These are phyloP conservation scores for Gouania willdenowi DNA, from an alignment of 2,797 vertebrate species.

Conservation along the genomic window DNA sequence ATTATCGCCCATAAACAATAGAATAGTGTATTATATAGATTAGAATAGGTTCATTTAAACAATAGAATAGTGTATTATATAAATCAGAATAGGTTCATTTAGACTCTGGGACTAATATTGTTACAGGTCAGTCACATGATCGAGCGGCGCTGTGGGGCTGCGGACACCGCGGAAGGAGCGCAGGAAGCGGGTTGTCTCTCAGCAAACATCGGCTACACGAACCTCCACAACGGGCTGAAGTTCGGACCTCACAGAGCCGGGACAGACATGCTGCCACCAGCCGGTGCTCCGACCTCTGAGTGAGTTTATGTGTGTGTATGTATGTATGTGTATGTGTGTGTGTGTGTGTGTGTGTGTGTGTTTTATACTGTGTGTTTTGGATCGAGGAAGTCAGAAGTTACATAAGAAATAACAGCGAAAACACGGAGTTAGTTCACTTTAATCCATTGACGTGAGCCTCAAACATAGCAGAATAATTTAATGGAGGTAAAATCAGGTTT, in stretches of 20 bases:
- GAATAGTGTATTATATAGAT: too few relatives aligned
- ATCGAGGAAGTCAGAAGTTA: conserved; percentile 16
- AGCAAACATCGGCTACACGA: not conserved
- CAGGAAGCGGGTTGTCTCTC: conserved; percentile 12
- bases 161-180: conserved; percentile 20
- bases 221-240: not conserved
- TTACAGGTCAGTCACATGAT: conserved; percentile 69
- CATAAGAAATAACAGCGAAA: not conserved
- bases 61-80: too few relatives aligned
- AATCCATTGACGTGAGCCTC: too few relatives aligned
- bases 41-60: too few relatives aligned
- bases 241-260: not conserved
- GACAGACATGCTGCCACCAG: conserved; percentile 4
- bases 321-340: not conserved
- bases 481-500: too few relatives aligned
- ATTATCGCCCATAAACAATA: too few relatives aligned
- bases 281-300: not conserved
- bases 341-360: conserved; percentile 20
- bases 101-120: too few relatives aligned
- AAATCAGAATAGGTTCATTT: too few relatives aligned
- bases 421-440: too few relatives aligned
- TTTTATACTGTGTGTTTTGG: not conserved
- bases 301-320: conserved; percentile 20
- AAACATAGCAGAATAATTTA: too few relatives aligned
- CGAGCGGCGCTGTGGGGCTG: not conserved